Conservation (phyloP, 2,888 invertebrate species). For the Thumatha senex region DNA sequence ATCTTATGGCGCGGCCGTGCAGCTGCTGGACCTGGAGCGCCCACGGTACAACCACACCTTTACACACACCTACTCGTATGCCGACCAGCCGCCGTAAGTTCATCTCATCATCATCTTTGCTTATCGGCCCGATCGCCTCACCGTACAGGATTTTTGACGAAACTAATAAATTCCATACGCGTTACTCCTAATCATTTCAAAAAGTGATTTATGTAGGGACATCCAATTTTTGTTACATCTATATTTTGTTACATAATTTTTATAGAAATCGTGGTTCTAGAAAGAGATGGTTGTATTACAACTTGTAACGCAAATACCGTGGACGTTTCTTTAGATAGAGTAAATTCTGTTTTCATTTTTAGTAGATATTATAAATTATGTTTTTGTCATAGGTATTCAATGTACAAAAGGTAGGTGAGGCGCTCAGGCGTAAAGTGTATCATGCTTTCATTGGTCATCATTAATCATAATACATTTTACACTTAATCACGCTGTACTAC, state of each 20-base stretch:
- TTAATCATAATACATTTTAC: conserved; percentile 14
- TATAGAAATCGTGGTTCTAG: too few species aligned
- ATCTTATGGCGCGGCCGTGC: conserved; percentile 83
- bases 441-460: conserved; percentile 10
- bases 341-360: too few species aligned
- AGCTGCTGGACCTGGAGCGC: conserved; percentile 74
- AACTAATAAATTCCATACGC: too few species aligned
- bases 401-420: conserved; percentile 1
- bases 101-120: background rate
- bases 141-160: too few species aligned
- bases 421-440: conserved; percentile 13
- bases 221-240: too few species aligned
- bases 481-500: background rate
- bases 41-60: conserved; percentile 48
- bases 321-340: background rate
- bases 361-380: too few species aligned
- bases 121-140: background rate
- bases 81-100: conserved; percentile 12
- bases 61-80: conserved; percentile 13
- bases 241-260: too few species aligned
- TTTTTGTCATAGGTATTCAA: background rate
- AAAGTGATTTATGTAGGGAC: too few species aligned
- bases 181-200: too few species aligned
- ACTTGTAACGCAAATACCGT: too few species aligned
- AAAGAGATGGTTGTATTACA: too few species aligned